Percentiles rank a stretch among this genome's conserved stretches.
These are phyloP conservation scores for Dolichomitus sp. DNA, from an alignment of 2,888 invertebrate genomes.

Conservation along the genomic window DNA sequence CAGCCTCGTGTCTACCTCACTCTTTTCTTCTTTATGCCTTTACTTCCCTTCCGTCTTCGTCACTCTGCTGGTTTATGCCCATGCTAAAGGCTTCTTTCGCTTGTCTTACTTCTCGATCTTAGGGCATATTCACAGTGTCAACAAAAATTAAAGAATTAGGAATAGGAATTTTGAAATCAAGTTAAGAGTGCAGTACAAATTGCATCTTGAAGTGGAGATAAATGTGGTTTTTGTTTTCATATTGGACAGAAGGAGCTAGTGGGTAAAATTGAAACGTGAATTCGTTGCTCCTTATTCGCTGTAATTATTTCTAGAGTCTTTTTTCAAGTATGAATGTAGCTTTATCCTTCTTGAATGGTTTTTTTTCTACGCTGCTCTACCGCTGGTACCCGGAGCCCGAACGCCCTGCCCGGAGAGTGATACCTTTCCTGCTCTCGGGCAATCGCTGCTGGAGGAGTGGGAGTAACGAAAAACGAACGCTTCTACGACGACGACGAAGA, in stretches of 20 bases:
- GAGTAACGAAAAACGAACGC: too few relatives aligned
- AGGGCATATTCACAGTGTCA: conserved; percentile 32
- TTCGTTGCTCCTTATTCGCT: neutral
- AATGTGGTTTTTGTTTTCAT: neutral
- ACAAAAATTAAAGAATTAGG: conserved; percentile 1
- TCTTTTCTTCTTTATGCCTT: conserved; percentile 43
- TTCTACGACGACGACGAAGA: neutral
- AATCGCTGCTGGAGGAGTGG: conserved; percentile 23
- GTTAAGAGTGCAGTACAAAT: neutral
- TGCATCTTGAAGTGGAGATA: neutral
- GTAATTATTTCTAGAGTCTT: neutral
- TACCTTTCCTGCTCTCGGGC: conserved; percentile 50
- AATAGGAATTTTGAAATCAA: neutral
- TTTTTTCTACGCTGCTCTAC: conserved; percentile 40
- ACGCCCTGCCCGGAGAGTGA: conserved; percentile 20
- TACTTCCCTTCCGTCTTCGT: conserved; percentile 7
- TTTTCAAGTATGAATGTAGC: conserved; percentile 43
- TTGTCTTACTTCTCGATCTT: conserved; percentile 43
- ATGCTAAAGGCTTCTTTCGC: conserved; percentile 42
- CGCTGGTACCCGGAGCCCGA: too few relatives aligned
- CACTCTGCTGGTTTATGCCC: conserved; percentile 16
- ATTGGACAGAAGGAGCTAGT: neutral
- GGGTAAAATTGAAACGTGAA: neutral
- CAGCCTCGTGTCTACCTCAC: conserved; percentile 51
- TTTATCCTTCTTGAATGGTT: conserved; percentile 27